Conservation (phyloP, 2,113 vertebrate species). For the Eptesicus fuscus region DNA sequence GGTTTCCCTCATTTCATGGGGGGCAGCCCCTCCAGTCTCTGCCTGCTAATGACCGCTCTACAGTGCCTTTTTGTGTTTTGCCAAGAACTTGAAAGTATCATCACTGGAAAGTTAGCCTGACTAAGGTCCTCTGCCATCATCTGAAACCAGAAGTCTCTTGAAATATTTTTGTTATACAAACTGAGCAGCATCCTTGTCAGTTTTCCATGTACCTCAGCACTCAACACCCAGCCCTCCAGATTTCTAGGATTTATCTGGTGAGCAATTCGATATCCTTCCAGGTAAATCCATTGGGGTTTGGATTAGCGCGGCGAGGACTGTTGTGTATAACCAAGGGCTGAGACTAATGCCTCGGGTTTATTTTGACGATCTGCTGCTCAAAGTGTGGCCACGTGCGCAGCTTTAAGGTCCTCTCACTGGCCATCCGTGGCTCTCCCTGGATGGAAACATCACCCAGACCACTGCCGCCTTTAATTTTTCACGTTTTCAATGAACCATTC, state of each 20-base stretch:
- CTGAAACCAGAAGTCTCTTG: not conserved
- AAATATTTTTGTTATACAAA: constrained; percentile 2
- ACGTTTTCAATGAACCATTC: constrained; percentile 6
- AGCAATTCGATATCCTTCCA: not conserved
- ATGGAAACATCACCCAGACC: not conserved
- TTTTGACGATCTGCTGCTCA: not conserved
- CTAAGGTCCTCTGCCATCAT: not conserved
- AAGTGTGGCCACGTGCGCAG: not conserved
- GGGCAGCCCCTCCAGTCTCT: not conserved
- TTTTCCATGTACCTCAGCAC: not conserved
- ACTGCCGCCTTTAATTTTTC: not conserved
- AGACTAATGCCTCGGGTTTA: not conserved
- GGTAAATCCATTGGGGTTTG: not conserved
- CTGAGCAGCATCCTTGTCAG: not conserved
- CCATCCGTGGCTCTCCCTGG: not conserved
- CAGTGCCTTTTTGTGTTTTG: not conserved
- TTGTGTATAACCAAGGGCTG: not conserved
- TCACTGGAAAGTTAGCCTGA: not conserved
- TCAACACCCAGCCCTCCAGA: not conserved
- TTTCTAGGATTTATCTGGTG: not conserved
- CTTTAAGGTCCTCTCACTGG: not conserved
- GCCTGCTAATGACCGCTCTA: not conserved
- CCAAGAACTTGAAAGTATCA: not conserved
- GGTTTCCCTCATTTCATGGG: not conserved
- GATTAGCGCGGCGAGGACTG: not conserved